Conservation (phyloP, 2,888 invertebrate species). For the Unio delphinus region DNA sequence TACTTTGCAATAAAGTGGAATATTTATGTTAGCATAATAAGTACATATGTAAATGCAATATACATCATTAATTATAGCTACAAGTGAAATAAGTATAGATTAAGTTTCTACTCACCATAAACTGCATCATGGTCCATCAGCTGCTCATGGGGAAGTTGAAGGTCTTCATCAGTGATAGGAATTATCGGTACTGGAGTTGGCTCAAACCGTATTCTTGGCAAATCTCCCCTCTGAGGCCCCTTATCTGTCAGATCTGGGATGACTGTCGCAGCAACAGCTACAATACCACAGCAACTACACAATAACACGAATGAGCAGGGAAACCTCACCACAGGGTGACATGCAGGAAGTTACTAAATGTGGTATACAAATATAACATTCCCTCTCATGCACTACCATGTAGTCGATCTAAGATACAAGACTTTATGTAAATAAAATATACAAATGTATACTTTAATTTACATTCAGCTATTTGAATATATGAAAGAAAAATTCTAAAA, state of each 20-base stretch:
- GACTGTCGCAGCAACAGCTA: background rate
- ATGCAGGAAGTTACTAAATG: background rate
- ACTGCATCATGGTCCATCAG: slow-evolving; percentile 19
- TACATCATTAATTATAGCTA: too few relatives aligned
- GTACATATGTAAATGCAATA: background rate
- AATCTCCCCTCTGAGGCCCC: slow-evolving; percentile 49
- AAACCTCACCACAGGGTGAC: background rate
- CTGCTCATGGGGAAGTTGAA: slow-evolving; percentile 49
- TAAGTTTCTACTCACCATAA: slow-evolving; percentile 27
- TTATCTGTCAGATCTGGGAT: slow-evolving; percentile 10
- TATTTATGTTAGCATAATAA: too few relatives aligned
- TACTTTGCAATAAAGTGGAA: too few relatives aligned
- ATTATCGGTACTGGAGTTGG: slow-evolving; percentile 60
- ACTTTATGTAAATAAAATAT: too few relatives aligned
- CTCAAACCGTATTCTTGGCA: slow-evolving; percentile 56
- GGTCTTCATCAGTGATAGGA: slow-evolving; percentile 47
- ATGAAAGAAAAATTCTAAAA: too few relatives aligned
- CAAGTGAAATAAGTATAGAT: too few relatives aligned
- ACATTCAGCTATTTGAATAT: too few relatives aligned
- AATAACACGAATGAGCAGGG: background rate
- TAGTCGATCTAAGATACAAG: too few relatives aligned
- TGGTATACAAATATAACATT: background rate
- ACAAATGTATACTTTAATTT: too few relatives aligned
- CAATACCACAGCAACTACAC: background rate
- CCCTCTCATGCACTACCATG: too few relatives aligned